Percentiles rank a stretch among this genome's conserved stretches.
Evolutionary conservation across 2,113 vertebrate species (phyloP).

Genomic region (Planiliza haematocheilus): DNA sequence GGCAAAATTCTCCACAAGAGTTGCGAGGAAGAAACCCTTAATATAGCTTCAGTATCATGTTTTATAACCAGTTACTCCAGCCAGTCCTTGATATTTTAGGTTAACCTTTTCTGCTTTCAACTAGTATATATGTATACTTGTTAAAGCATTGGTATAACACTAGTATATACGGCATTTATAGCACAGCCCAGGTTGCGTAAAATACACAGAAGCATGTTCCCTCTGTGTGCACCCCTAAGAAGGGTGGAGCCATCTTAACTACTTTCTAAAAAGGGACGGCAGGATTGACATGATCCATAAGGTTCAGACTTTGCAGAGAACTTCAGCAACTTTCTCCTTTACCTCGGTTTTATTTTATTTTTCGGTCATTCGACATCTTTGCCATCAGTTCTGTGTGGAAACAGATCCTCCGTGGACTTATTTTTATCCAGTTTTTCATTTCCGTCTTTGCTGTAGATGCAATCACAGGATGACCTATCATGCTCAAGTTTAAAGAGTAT

Average conservation of each 20-base stretch:
- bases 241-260: conserved; percentile 10
- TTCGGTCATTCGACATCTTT: neutral
- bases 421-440: neutral
- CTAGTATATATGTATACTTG: too few relatives aligned
- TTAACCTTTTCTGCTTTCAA: too few relatives aligned
- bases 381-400: neutral
- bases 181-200: neutral
- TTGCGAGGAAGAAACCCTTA: conserved; percentile 8
- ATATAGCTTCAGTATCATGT: conserved; percentile 4
- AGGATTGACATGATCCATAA: conserved; percentile 8
- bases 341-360: neutral
- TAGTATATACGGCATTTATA: too few relatives aligned
- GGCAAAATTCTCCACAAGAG: conserved; percentile 1
- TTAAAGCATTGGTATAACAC: neutral
- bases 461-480: neutral
- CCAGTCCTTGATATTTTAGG: neutral
- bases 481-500: neutral
- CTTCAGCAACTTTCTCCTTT: neutral
- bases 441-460: neutral
- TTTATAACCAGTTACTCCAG: neutral
- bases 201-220: neutral
- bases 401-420: neutral
- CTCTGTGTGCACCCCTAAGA: conserved; percentile 8
- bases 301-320: conserved; percentile 9
- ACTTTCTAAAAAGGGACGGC: conserved; percentile 15